Evolutionary conservation across 2,888 invertebrate species (phyloP).

Genomic region (Lysandra coridon): DNA sequence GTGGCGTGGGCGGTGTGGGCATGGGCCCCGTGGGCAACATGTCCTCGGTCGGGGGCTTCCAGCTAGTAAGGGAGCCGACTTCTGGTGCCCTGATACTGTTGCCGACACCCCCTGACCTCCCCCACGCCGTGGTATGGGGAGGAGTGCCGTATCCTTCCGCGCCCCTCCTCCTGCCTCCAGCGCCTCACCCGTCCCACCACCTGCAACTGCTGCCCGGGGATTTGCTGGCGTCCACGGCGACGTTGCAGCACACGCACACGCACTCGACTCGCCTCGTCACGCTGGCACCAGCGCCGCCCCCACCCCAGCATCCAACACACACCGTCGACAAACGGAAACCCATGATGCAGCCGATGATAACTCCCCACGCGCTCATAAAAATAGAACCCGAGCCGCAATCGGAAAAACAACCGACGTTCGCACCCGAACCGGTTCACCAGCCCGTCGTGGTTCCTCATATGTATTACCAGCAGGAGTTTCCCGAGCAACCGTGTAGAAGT

Average conservation of each 20-base stretch:
- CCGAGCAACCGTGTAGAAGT: conserved; percentile 75
- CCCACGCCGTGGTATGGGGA: conserved; percentile 88
- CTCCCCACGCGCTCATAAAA: conserved; percentile 83
- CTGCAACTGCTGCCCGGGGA: conserved; percentile 84
- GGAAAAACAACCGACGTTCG: conserved; percentile 68
- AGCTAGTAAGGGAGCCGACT: conserved; percentile 91
- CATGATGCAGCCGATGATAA: conserved; percentile 71
- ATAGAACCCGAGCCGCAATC: conserved; percentile 84
- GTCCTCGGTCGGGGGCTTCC: conserved; percentile 88
- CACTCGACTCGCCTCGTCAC: conserved; percentile 85
- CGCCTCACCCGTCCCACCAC: conserved; percentile 82
- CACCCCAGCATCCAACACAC: conserved; percentile 59
- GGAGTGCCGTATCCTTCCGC: conserved; percentile 79
- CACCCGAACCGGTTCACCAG: conserved; percentile 74
- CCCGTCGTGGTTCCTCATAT: conserved; percentile 79
- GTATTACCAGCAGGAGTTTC: conserved; percentile 78
- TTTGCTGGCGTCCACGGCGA: conserved; percentile 83
- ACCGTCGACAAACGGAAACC: conserved; percentile 68
- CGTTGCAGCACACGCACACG: conserved; percentile 84
- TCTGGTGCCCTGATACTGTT: conserved; percentile 91
- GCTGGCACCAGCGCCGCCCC: conserved; percentile 80
- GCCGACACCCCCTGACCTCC: conserved; percentile 86
- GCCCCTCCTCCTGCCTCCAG: conserved; percentile 66
- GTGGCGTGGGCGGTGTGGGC: conserved; percentile 79
- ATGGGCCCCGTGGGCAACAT: conserved; percentile 83